A percentile compares a stretch with the other conserved stretches of the same genome.
Conservation (phyloP, 1,140 invertebrate species). For the Drosophila repleta region DNA sequence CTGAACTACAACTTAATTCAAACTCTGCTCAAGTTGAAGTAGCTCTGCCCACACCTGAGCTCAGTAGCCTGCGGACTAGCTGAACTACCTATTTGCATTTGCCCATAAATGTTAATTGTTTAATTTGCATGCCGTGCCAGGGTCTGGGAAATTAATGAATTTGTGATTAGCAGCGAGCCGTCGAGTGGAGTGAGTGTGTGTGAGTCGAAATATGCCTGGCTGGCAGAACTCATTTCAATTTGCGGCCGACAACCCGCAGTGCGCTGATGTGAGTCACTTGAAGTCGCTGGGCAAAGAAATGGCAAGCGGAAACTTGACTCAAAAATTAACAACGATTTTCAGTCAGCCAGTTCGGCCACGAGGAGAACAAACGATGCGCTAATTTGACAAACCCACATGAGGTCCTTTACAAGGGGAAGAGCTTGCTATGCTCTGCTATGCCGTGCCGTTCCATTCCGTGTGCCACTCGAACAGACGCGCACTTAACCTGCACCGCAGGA, state of each 20-base stretch:
- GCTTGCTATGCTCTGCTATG: neutral
- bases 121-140: slow-evolving; percentile 41
- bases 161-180: slow-evolving; percentile 28
- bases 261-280: slow-evolving; percentile 33
- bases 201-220: slow-evolving; percentile 33
- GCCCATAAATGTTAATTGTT: slow-evolving; percentile 42
- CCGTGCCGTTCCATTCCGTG: neutral
- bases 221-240: slow-evolving; percentile 39
- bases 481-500: slow-evolving; percentile 69
- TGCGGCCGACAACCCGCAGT: slow-evolving; percentile 21
- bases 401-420: slow-evolving; percentile 68
- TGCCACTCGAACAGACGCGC: slow-evolving; percentile 32
- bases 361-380: slow-evolving; percentile 75
- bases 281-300: slow-evolving; percentile 44
- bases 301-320: slow-evolving; percentile 47
- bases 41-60: too few species aligned
- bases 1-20: too few species aligned
- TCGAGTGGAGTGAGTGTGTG: neutral
- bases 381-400: slow-evolving; percentile 81
- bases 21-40: too few species aligned
- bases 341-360: slow-evolving; percentile 6
- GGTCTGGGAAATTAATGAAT: slow-evolving; percentile 44
- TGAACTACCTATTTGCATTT: slow-evolving; percentile 7
- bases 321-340: slow-evolving; percentile 66
- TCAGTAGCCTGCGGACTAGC: too few species aligned